Evolutionary conservation across 2,113 vertebrate genomes (phyloP), one percentile per base, ranked within the genome.

Genomic region (Campylomormyrus tamandua): DNA sequence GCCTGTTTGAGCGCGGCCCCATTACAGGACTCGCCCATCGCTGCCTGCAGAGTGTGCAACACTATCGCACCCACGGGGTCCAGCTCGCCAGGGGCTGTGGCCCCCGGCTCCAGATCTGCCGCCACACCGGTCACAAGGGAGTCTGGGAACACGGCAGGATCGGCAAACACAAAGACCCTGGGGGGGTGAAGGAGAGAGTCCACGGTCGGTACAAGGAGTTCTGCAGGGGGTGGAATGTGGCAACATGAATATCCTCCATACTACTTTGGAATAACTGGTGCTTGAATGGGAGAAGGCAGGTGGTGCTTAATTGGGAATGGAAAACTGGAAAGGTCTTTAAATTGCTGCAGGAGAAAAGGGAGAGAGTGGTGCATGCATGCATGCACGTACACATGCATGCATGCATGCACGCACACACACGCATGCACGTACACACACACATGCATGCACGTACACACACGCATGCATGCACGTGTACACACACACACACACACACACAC

Each of bases 141-240:
- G 56, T 95, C 94, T 0, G 96, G 95, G 39, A 99, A 96, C 93
- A 99, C 93, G 5, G 95, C 95, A 0, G 98, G 97, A 87, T 99
- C 98, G 0, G 96, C 97, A 89, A 99, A 97, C 91, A 99, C 94
- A 92, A 99, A 97, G 93, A 98, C 96, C 94, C 98, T 99, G 93
- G 0, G 70, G 70, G 83, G 39, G 91, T 17, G 1, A 11, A 35
- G 15, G 70, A 77, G 70, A 77, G 15, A 7, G 70, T 6, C 31
- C 70, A 35, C 31, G 5, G 70, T 17, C 1, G 15, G 15, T 42
- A 80, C 17, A 2, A 42, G 5, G 4, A 17, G 13, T 5, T 35
- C 74, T 5, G 17, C 35, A 42, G 4, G 13, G 74, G 35, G 35
- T 17, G 70, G 15, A 8, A 80, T 39, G 74, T 80, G 74, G 13